Evolutionary conservation across 1,140 invertebrate genomes (phyloP).

Genomic region (Zaprionus kolodkinae): DNA sequence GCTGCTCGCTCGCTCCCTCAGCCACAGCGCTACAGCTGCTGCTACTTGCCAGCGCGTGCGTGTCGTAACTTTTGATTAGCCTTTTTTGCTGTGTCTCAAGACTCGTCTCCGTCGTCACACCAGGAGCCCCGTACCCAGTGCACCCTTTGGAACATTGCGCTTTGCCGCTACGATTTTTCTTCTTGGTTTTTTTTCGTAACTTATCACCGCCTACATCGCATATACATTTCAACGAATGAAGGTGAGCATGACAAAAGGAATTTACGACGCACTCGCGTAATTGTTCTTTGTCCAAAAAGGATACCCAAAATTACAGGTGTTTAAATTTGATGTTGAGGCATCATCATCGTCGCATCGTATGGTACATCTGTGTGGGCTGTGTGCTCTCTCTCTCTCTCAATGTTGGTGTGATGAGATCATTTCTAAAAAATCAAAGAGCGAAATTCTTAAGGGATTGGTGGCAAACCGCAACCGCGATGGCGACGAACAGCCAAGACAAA

Average conservation of each 20-base stretch:
- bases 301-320: background rate
- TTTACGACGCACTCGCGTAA: slow-evolving; percentile 25
- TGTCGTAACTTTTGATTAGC: slow-evolving; percentile 80
- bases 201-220: slow-evolving; percentile 72
- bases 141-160: slow-evolving; percentile 57
- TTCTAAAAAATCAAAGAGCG: slow-evolving; percentile 60
- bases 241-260: slow-evolving; percentile 58
- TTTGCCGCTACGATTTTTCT: slow-evolving; percentile 16
- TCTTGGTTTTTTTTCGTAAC: slow-evolving; percentile 65
- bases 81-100: slow-evolving; percentile 38
- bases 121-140: slow-evolving; percentile 24
- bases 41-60: slow-evolving; percentile 61
- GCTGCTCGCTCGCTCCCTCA: background rate
- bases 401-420: slow-evolving; percentile 66
- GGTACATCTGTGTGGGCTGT: slow-evolving; percentile 46
- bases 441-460: slow-evolving; percentile 19
- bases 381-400: no score
- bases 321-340: background rate
- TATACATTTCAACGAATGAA: slow-evolving; percentile 46
- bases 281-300: slow-evolving; percentile 20
- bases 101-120: slow-evolving; percentile 39
- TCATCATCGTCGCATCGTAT: slow-evolving; percentile 11
- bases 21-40: background rate
- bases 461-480: background rate
- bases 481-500: slow-evolving; percentile 20